A percentile compares a stretch with the other conserved stretches of the same genome.
Conservation (phyloP, 2,888 invertebrate genomes). For the Caenorhabditis uteleia region DNA sequence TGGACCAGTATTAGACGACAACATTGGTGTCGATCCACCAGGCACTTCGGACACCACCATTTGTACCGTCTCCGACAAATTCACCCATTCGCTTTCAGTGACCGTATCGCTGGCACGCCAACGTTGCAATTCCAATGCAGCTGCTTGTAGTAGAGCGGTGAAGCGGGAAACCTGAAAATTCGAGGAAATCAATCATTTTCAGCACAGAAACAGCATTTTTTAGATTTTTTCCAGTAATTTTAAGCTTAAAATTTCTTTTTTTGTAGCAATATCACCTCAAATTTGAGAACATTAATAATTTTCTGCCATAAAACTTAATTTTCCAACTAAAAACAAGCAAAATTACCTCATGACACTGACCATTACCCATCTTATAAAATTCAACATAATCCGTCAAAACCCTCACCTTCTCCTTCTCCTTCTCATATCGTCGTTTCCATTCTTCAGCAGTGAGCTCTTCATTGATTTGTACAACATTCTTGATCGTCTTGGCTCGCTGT, state of each 20-base stretch:
- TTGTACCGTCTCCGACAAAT: slow-evolving; percentile 44
- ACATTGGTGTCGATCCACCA: slow-evolving; percentile 58
- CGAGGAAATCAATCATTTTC: too few species aligned
- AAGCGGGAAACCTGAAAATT: slow-evolving; percentile 74
- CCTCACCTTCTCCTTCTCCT: slow-evolving; percentile 93
- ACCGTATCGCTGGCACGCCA: slow-evolving; percentile 82
- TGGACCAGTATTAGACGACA: slow-evolving; percentile 68
- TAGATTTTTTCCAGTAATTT: too few species aligned
- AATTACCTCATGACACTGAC: too few species aligned
- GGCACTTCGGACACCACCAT: slow-evolving; percentile 40
- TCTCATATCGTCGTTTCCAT: slow-evolving; percentile 98
- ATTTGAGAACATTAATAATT: too few species aligned
- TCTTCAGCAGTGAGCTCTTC: slow-evolving; percentile 92
- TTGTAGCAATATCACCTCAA: too few species aligned
- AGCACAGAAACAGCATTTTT: too few species aligned
- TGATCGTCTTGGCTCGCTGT: slow-evolving; percentile 97
- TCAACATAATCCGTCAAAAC: too few species aligned
- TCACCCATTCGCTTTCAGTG: slow-evolving; percentile 62
- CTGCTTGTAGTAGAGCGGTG: slow-evolving; percentile 87
- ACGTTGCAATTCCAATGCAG: slow-evolving; percentile 85
- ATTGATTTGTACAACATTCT: slow-evolving; percentile 94
- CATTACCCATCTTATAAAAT: too few species aligned
- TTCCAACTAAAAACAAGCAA: too few species aligned
- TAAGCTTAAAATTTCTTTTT: too few species aligned
- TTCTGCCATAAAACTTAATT: too few species aligned